A percentile compares a stretch with the other conserved stretches of the same genome.
Evolutionary conservation across 92 coral and sea anemone genomes (phyloP).

Genomic region (Bergia sp.): DNA sequence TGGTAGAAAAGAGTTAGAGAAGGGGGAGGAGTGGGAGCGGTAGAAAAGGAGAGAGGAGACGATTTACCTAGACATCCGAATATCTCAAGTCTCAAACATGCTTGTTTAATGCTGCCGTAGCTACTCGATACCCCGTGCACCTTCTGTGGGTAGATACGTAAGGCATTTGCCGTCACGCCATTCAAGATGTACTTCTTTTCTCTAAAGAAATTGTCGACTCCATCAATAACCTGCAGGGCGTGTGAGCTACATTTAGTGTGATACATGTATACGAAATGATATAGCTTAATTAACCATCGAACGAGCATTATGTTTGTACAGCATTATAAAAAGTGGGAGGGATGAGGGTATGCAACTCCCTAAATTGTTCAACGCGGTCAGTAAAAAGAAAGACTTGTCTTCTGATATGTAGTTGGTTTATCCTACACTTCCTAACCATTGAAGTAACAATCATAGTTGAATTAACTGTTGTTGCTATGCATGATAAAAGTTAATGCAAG

Average conservation of each 20-base stretch:
- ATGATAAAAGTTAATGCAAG: too few relatives aligned
- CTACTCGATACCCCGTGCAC: neutral
- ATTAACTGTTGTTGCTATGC: too few relatives aligned
- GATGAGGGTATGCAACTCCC: too few relatives aligned
- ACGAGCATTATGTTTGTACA: too few relatives aligned
- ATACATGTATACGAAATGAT: too few relatives aligned
- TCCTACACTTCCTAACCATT: too few relatives aligned
- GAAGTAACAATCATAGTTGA: too few relatives aligned
- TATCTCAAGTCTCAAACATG: slow-evolving; percentile 14
- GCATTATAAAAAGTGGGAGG: too few relatives aligned
- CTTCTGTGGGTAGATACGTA: slow-evolving; percentile 10
- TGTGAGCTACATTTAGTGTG: neutral
- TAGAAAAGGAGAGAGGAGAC: neutral
- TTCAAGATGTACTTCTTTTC: slow-evolving; percentile 7
- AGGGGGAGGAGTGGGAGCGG: neutral
- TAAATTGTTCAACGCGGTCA: too few relatives aligned
- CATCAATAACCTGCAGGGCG: neutral
- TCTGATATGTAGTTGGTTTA: too few relatives aligned
- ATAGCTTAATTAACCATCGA: too few relatives aligned
- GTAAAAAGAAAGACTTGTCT: too few relatives aligned
- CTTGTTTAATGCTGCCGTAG: slow-evolving; percentile 18
- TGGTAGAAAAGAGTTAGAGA: neutral
- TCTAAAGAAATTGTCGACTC: slow-evolving; percentile 15
- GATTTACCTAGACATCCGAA: slow-evolving; percentile 17
- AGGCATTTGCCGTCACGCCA: slow-evolving; percentile 13